phyloP scores from a whole-genome alignment of 2,888 invertebrate species.

The Melolontha melolontha region DNA sequence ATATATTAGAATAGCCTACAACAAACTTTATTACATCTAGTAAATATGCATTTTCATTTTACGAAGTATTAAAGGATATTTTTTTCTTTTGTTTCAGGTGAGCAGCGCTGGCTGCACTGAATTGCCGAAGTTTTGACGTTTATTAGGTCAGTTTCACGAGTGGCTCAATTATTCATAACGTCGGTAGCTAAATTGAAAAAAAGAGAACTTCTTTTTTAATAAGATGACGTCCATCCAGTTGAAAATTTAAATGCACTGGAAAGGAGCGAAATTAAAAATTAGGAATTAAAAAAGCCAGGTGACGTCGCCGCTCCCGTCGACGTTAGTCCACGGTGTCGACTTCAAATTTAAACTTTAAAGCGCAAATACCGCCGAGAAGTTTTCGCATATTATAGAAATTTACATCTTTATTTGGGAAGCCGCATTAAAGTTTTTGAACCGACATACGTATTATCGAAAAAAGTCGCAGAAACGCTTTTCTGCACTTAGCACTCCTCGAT shows the following conservation, averaged over 20 bases:
- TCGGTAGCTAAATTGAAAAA: slow-evolving; percentile 18
- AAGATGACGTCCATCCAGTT: slow-evolving; percentile 19
- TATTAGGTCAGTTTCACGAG: slow-evolving; percentile 19
- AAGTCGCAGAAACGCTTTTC: slow-evolving; percentile 42
- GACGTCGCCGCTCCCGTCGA: slow-evolving; percentile 1
- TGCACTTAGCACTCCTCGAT: slow-evolving; percentile 40
- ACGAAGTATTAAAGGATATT: too few species aligned
- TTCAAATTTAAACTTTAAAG: slow-evolving; percentile 46
- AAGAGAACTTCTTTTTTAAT: slow-evolving; percentile 33
- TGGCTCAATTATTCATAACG: slow-evolving; percentile 29
- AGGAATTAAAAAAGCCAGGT: slow-evolving; percentile 49
- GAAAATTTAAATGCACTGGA: slow-evolving; percentile 47
- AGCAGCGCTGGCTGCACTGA: slow-evolving; percentile 1
- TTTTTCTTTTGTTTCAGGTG: slow-evolving; percentile 42
- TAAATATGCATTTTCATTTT: too few species aligned
- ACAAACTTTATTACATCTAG: too few species aligned
- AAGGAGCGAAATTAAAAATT: slow-evolving; percentile 51
- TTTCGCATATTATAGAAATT: slow-evolving; percentile 50
- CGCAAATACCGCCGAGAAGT: slow-evolving; percentile 45
- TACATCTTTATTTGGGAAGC: slow-evolving; percentile 52
- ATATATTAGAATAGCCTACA: too few species aligned
- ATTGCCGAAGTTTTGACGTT: slow-evolving; percentile 5
- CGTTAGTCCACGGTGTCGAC: slow-evolving; percentile 16
- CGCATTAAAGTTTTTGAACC: slow-evolving; percentile 48
- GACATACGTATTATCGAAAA: slow-evolving; percentile 47